phyloP scores from a whole-genome alignment of 2,888 invertebrate species.

The Drosophila robusta region DNA sequence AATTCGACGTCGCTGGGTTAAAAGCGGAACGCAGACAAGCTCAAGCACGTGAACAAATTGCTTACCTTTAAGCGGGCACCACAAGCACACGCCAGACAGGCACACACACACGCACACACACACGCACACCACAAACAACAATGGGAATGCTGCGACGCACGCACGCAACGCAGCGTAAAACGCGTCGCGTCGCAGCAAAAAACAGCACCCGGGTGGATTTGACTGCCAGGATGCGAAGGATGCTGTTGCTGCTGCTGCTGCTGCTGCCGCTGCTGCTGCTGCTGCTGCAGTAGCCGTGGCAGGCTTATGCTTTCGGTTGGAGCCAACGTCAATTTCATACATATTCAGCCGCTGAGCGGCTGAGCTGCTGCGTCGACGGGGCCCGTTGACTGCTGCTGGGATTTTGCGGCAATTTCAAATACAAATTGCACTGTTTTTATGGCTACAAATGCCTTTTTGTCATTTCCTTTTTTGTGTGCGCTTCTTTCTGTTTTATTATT shows the following conservation, averaged over 20 bases:
- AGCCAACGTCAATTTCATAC: constrained; percentile 73
- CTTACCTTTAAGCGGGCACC: constrained; percentile 57
- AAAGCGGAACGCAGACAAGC: constrained; percentile 11
- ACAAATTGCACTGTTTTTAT: constrained; percentile 80
- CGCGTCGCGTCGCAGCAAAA: constrained; percentile 44
- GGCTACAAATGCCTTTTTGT: constrained; percentile 72
- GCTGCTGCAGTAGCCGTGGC: constrained; percentile 48
- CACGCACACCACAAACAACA: constrained; percentile 31
- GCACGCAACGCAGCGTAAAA: constrained; percentile 53
- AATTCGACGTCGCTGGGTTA: constrained; percentile 24
- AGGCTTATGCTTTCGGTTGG: constrained; percentile 56
- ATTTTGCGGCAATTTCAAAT: constrained; percentile 82
- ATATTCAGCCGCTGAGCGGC: constrained; percentile 60
- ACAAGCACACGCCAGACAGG: constrained; percentile 27
- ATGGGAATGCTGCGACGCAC: constrained; percentile 45
- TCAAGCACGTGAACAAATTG: constrained; percentile 33
- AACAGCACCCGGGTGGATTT: constrained; percentile 66
- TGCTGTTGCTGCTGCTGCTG: constrained; percentile 37
- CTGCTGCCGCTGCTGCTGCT: constrained; percentile 11
- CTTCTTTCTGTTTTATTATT: neutral
- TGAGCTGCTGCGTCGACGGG: constrained; percentile 39
- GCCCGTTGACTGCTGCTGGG: constrained; percentile 66
- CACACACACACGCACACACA: constrained; percentile 9
- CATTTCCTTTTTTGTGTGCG: constrained; percentile 37
- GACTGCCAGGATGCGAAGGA: constrained; percentile 28